Evolutionary conservation across 2,797 vertebrate species (phyloP).

Genomic region (Cossypha dichroa): DNA sequence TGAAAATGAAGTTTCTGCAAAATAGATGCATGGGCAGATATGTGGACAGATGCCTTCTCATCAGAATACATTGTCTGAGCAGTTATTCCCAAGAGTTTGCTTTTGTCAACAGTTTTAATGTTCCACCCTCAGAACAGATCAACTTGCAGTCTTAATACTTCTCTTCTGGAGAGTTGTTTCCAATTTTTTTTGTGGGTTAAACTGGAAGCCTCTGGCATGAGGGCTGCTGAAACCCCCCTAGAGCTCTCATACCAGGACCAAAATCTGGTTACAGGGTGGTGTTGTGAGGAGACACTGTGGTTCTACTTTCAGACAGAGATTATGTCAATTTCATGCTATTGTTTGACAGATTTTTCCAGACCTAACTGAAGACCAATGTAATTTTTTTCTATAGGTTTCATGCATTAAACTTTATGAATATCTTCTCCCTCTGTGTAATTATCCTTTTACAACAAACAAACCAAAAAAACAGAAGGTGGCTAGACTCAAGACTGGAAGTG

Average conservation of each 20-base stretch:
- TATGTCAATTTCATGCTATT: background rate
- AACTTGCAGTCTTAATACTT: background rate
- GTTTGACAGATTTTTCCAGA: background rate
- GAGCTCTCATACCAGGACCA: background rate
- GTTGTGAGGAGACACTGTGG: background rate
- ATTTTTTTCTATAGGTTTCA: constrained; percentile 1
- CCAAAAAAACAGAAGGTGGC: background rate
- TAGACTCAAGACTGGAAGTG: background rate
- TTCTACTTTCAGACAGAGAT: background rate
- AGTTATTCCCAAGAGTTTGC: background rate
- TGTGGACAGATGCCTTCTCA: constrained; percentile 8
- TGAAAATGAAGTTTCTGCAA: background rate
- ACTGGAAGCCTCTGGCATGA: background rate
- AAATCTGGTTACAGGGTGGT: background rate
- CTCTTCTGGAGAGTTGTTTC: background rate
- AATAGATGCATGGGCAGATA: background rate
- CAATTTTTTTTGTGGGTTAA: background rate
- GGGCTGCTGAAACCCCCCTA: background rate
- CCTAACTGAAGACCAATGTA: background rate
- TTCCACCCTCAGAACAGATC: background rate
- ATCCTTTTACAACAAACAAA: background rate
- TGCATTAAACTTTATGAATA: background rate
- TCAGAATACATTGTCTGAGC: background rate
- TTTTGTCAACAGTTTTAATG: background rate
- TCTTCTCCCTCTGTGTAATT: background rate